phyloP scores from a whole-genome alignment of 2,797 vertebrate genomes.

The Phoeniculus purpureus region DNA sequence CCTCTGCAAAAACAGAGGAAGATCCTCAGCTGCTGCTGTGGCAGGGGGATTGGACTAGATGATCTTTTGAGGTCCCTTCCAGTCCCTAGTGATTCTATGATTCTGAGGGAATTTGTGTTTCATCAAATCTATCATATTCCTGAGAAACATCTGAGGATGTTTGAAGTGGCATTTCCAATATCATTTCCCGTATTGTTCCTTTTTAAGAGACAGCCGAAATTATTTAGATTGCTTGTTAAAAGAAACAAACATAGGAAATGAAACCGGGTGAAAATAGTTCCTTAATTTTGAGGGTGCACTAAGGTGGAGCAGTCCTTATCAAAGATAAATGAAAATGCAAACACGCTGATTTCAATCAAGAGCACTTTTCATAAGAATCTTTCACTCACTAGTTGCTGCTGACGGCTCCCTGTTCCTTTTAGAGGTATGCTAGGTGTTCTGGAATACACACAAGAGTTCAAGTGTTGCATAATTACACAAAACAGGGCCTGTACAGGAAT shows the following conservation, averaged over 20 bases:
- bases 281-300: conserved; percentile 61
- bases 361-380: conserved; percentile 63
- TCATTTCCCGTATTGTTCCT: conserved; percentile 48
- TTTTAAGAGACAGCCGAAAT: conserved; percentile 66
- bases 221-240: conserved; percentile 65
- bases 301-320: conserved; percentile 25
- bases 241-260: conserved; percentile 76
- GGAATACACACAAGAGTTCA: conserved; percentile 75
- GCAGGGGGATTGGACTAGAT: no score
- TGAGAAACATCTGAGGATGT: conserved; percentile 14
- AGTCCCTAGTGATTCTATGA: no score
- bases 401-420: conserved; percentile 60
- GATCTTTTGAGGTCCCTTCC: no score
- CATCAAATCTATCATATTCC: conserved; percentile 1
- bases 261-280: conserved; percentile 74
- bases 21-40: background rate
- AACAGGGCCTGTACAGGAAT: conserved; percentile 79
- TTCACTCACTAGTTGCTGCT: conserved; percentile 65
- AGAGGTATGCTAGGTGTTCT: conserved; percentile 58
- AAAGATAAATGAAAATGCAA: conserved; percentile 62
- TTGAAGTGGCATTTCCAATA: conserved; percentile 42
- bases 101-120: conserved; percentile 6
- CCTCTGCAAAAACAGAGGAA: background rate
- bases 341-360: conserved; percentile 72
- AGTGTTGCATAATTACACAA: conserved; percentile 82